phyloP scores from a whole-genome alignment of 2,113 vertebrate species.

The Pelvicachromis taeniatus region DNA sequence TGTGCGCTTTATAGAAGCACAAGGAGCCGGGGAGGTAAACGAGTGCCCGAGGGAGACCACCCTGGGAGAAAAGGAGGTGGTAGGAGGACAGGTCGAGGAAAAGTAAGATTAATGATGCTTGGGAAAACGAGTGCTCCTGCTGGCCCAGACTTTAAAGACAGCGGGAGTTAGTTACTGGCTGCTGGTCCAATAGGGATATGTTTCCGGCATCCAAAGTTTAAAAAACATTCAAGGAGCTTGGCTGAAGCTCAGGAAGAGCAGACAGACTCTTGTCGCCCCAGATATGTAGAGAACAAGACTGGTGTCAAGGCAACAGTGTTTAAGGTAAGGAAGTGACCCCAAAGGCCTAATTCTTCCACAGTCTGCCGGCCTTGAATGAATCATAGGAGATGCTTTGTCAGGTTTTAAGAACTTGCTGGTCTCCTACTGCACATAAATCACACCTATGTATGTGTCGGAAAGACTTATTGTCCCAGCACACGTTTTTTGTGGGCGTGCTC shows the following conservation, averaged over 20 bases:
- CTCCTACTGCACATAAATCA: constrained; percentile 22
- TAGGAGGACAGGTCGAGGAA: constrained; percentile 59
- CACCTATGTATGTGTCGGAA: not conserved
- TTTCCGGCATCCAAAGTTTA: constrained; percentile 43
- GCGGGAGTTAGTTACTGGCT: constrained; percentile 62
- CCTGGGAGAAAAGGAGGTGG: constrained; percentile 52
- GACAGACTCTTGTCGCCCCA: not conserved
- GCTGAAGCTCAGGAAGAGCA: not conserved
- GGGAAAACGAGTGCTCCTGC: constrained; percentile 60
- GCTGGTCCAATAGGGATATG: constrained; percentile 47
- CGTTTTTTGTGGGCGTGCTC: not conserved
- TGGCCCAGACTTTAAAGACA: constrained; percentile 59
- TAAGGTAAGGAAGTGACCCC: constrained; percentile 26
- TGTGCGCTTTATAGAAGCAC: constrained; percentile 3
- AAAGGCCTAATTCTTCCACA: not conserved
- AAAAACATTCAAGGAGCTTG: constrained; percentile 32
- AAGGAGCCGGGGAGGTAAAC: constrained; percentile 48
- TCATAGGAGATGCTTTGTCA: constrained; percentile 17
- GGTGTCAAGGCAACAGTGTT: constrained; percentile 19
- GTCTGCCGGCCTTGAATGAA: constrained; percentile 8
- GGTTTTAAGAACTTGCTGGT: constrained; percentile 6
- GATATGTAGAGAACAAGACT: not conserved
- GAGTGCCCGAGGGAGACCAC: constrained; percentile 61
- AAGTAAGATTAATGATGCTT: constrained; percentile 75
- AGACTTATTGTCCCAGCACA: constrained; percentile 1